Evolutionary conservation across 35 echinoderm and acorn worm genomes (phyloP).

Genomic region (Acanthaster planci): DNA sequence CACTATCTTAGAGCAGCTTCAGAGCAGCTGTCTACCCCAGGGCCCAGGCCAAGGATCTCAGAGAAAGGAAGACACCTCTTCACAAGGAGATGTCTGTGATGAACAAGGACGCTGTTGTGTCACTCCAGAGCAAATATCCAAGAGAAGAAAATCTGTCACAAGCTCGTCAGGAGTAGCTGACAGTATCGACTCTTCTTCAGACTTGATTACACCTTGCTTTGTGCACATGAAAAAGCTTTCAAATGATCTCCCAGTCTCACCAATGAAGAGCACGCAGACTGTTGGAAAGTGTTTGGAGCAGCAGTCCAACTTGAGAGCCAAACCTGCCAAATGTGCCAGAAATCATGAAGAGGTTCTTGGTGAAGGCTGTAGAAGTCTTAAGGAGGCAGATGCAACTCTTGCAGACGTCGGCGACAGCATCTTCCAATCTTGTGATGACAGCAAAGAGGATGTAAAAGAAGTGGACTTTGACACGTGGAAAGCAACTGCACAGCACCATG

Average conservation of each 20-base stretch:
- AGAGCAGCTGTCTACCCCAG: background rate
- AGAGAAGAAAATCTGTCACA: background rate
- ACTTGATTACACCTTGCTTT: background rate
- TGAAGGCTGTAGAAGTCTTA: background rate
- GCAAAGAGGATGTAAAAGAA: background rate
- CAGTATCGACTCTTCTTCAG: too few species aligned
- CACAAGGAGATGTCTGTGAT: too few species aligned
- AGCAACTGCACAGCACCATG: too few species aligned
- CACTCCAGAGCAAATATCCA: background rate
- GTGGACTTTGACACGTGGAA: background rate
- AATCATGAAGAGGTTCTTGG: background rate
- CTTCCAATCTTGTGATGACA: background rate
- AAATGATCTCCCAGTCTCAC: background rate
- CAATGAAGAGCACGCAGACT: background rate
- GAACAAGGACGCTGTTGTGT: background rate
- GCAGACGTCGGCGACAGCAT: constrained; percentile 11
- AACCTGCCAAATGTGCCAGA: background rate
- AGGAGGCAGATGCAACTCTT: background rate
- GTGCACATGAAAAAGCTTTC: background rate
- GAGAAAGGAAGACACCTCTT: too few species aligned
- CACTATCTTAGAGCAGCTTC: background rate
- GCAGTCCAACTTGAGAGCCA: background rate
- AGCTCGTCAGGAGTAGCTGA: too few species aligned
- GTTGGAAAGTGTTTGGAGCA: background rate
- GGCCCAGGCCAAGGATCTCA: background rate